Evolutionary conservation across 2,888 invertebrate species (phyloP).

Genomic region (Ptychoptera contaminata): DNA sequence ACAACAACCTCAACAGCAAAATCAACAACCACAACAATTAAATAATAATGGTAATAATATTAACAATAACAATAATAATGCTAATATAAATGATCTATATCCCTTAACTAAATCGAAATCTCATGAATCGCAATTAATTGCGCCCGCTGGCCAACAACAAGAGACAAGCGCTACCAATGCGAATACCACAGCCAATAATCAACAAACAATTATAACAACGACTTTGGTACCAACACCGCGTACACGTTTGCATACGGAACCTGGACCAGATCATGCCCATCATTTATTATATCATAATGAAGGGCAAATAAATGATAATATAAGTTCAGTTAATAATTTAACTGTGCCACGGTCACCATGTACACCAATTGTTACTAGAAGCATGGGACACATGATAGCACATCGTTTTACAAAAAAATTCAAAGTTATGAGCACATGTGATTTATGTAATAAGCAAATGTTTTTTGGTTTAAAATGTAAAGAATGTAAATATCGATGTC

Average conservation of each 20-base stretch:
- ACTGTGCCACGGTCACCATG: conserved; percentile 49
- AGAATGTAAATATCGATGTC: conserved; percentile 75
- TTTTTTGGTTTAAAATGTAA: conserved; percentile 79
- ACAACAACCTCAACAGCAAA: conserved; percentile 17
- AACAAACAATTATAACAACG: conserved; percentile 5
- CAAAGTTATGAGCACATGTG: conserved; percentile 78
- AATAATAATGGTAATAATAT: neutral
- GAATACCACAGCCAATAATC: conserved; percentile 8
- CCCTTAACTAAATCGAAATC: conserved; percentile 75
- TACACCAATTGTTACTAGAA: conserved; percentile 57
- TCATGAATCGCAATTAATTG: conserved; percentile 73
- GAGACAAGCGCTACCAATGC: conserved; percentile 23
- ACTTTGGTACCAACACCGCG: conserved; percentile 13
- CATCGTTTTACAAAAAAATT: conserved; percentile 82
- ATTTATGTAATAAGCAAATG: conserved; percentile 79
- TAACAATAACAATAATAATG: conserved; percentile 2
- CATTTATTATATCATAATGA: conserved; percentile 6
- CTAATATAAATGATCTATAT: conserved; percentile 32
- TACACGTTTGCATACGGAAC: conserved; percentile 28
- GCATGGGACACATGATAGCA: conserved; percentile 79
- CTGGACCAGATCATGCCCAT: conserved; percentile 20
- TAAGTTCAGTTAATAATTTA: conserved; percentile 19
- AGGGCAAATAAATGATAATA: conserved; percentile 17
- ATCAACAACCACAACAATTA: conserved; percentile 11
- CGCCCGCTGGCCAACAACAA: conserved; percentile 22